Base-by-base conservation (phyloP, 2,797 vertebrate species). In the Chanos chanos region DNA sequence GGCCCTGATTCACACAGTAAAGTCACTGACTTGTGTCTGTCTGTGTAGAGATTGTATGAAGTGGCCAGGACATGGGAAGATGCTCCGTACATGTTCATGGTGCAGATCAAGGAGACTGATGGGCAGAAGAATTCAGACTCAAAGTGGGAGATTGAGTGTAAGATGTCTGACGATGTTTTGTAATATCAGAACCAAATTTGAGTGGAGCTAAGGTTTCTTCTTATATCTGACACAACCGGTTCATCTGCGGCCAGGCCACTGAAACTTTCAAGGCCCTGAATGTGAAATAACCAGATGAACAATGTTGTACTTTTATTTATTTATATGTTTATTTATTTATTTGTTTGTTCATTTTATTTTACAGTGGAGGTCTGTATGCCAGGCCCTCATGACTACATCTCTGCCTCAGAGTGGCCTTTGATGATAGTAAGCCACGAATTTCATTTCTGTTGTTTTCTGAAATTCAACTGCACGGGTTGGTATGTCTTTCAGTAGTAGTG, bases 381-480 rank as follows among this genome's bases (percentile, higher is more conserved):
- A 0, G 85, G 89, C 1, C 80, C 82, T 7, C 61, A 81, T 13
- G 75, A 86, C 21, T 93, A 78, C 63, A 87, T 93, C 45, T 92
- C 91, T 1, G 91, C 89, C 7, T 76, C 88, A 0, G 88, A 92
- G 2, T 92, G 89, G 88, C 86, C 91, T 9, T 80, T 91, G 66
- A 91, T 91, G 89, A 76, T 89, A 79, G 91, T 92, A 64, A 86
- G 91, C 49, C 7, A n/a, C n/a, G n/a, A n/a, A n/a, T n/a, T n/a
- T n/a, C n/a, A n/a, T n/a, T n/a, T n/a, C n/a, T n/a, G n/a, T n/a
- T n/a, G n/a, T n/a, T n/a, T n/a, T n/a, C n/a, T n/a, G n/a, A n/a
- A n/a, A n/a, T n/a, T n/a, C n/a, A n/a, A n/a, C n/a, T n/a, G n/a
- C n/a, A n/a, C n/a, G n/a, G n/a, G n/a, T n/a, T n/a, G n/a, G n/a